Conservation (phyloP, 2,888 invertebrate species). For the Lycia hirtaria region DNA sequence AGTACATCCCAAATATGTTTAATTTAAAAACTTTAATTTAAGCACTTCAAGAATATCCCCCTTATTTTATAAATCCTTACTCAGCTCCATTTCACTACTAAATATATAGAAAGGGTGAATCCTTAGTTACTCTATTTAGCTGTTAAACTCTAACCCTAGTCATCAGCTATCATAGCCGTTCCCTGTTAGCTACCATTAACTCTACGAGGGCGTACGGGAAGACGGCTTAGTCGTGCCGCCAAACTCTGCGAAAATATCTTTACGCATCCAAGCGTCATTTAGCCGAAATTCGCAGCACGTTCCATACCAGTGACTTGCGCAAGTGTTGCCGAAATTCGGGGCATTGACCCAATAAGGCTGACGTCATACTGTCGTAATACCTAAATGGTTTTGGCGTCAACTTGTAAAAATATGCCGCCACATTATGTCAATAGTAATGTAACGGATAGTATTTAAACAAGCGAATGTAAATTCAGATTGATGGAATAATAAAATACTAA, state of each 20-base stretch:
- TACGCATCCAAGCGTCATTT: constrained; percentile 41
- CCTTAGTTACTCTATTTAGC: not conserved
- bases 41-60: too few relatives aligned
- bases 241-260: constrained; percentile 47
- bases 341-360: constrained; percentile 29
- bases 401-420: too few relatives aligned
- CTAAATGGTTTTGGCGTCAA: too few relatives aligned
- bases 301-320: constrained; percentile 47
- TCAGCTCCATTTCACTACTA: too few relatives aligned
- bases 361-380: constrained; percentile 31
- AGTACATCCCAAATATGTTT: too few relatives aligned
- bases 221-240: constrained; percentile 14
- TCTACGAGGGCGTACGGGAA: constrained; percentile 18
- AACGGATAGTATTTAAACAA: too few relatives aligned
- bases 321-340: constrained; percentile 43
- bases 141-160: not conserved
- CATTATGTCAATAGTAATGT: too few relatives aligned
- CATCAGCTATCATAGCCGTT: constrained; percentile 25
- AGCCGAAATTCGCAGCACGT: constrained; percentile 51
- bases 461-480: not conserved
- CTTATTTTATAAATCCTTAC: too few relatives aligned
- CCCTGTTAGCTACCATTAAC: constrained; percentile 24
- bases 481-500: not conserved
- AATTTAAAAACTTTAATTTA: too few relatives aligned
- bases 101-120: too few relatives aligned